Conservation (phyloP, 2,888 invertebrate species). For the Drosophila gaucha region DNA sequence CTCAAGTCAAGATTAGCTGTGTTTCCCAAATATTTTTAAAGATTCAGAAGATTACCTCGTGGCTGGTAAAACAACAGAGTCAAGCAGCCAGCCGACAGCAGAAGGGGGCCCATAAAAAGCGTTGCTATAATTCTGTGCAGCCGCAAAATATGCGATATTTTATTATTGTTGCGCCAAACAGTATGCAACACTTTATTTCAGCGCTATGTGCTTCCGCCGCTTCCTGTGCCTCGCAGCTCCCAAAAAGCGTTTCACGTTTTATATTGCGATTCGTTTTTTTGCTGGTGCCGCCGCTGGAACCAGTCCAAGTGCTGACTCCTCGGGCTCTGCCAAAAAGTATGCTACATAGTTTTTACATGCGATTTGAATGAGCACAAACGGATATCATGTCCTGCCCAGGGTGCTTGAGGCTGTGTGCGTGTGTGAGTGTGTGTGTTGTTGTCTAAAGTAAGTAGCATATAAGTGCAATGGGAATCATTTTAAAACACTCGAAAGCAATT, state of each 20-base stretch:
- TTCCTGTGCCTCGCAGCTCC: conserved; percentile 42
- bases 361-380: conserved; percentile 76
- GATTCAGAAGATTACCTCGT: conserved; percentile 14
- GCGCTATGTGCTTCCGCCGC: conserved; percentile 65
- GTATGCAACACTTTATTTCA: conserved; percentile 78
- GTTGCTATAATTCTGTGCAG: conserved; percentile 38
- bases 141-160: conserved; percentile 74
- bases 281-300: conserved; percentile 48
- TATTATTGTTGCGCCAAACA: conserved; percentile 76
- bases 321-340: conserved; percentile 54
- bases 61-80: neutral
- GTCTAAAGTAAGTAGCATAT: conserved; percentile 60
- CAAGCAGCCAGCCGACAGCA: too few species aligned
- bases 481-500: conserved; percentile 70
- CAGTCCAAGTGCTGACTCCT: conserved; percentile 62
- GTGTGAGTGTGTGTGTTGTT: conserved; percentile 31
- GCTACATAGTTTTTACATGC: conserved; percentile 67
- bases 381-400: conserved; percentile 56
- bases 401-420: conserved; percentile 19
- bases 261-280: conserved; percentile 17
- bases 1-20: neutral
- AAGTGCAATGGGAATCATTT: conserved; percentile 71
- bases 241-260: conserved; percentile 45
- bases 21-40: neutral
- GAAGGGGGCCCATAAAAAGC: conserved; percentile 16